phyloP scores from a whole-genome alignment of 2,888 invertebrate species.

The Hymenopus coronatus region DNA sequence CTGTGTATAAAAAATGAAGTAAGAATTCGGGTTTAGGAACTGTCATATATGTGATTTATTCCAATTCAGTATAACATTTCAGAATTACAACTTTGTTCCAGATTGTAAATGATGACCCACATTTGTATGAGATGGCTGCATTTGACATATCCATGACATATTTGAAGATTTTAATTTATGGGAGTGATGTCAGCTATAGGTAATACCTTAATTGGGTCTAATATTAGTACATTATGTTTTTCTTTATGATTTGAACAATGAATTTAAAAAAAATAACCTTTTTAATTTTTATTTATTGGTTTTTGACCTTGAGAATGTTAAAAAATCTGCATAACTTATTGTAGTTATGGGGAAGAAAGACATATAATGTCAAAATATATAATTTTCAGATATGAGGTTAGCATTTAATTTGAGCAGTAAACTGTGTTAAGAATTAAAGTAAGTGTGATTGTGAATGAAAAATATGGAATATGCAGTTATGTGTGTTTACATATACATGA shows the following conservation, averaged over 20 bases:
- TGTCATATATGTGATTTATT: neutral
- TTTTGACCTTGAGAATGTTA: conserved; percentile 18
- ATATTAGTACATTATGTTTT: neutral
- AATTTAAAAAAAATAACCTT: neutral
- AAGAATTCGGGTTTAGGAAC: neutral
- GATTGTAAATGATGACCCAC: conserved; percentile 29
- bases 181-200: conserved; percentile 20
- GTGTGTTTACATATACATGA: too few species aligned
- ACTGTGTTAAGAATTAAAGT: too few species aligned
- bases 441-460: too few species aligned
- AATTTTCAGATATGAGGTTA: too few species aligned
- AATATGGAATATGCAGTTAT: too few species aligned
- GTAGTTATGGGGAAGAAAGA: too few species aligned
- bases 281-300: neutral
- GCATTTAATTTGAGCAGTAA: too few species aligned
- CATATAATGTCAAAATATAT: too few species aligned
- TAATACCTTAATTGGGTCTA: conserved; percentile 10
- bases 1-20: neutral
- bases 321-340: neutral
- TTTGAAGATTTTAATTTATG: conserved; percentile 29
- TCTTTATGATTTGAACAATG: neutral
- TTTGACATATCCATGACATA: conserved; percentile 23
- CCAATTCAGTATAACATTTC: neutral
- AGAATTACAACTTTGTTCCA: conserved; percentile 14
- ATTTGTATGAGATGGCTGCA: conserved; percentile 18